Evolutionary conservation across 53 echinoderm and acorn worm genomes (phyloP).

Genomic region (Actinopyga echinites): DNA sequence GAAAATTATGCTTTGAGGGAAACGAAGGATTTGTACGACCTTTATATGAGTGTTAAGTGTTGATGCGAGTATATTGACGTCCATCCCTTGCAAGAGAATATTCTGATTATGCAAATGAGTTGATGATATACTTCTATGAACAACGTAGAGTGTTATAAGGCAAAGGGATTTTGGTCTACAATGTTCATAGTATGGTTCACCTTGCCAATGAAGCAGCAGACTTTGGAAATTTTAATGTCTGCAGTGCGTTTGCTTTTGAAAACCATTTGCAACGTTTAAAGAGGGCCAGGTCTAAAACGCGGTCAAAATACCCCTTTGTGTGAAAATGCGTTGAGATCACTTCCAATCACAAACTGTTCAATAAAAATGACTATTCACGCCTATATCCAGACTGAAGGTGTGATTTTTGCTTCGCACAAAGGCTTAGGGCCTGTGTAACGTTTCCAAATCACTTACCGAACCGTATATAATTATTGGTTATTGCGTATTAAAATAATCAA

Average conservation of each 20-base stretch:
- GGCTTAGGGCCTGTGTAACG: no score
- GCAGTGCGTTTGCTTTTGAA: conserved; percentile 75
- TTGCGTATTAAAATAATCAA: no score
- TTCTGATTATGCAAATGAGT: conserved; percentile 51
- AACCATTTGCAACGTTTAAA: conserved; percentile 65
- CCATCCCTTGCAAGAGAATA: conserved; percentile 32
- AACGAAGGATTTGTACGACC: conserved; percentile 52
- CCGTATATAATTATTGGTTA: no score
- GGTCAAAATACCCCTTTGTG: no score
- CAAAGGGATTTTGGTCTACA: conserved; percentile 68
- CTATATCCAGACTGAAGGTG: no score
- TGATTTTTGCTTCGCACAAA: no score
- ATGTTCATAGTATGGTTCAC: conserved; percentile 74
- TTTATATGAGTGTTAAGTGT: conserved; percentile 65
- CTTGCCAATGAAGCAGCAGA: conserved; percentile 64
- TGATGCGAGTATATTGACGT: conserved; percentile 54
- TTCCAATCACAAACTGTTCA: no score
- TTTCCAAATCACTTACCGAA: no score
- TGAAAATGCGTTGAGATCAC: no score
- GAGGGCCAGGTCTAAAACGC: no score
- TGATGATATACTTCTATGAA: conserved; percentile 59
- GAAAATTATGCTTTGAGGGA: conserved; percentile 60
- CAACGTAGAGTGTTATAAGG: conserved; percentile 64
- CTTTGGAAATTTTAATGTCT: conserved; percentile 54
- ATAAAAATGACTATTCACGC: no score